Conservation (phyloP, 1,140 invertebrate genomes). For the Helicoverpa armigera region DNA sequence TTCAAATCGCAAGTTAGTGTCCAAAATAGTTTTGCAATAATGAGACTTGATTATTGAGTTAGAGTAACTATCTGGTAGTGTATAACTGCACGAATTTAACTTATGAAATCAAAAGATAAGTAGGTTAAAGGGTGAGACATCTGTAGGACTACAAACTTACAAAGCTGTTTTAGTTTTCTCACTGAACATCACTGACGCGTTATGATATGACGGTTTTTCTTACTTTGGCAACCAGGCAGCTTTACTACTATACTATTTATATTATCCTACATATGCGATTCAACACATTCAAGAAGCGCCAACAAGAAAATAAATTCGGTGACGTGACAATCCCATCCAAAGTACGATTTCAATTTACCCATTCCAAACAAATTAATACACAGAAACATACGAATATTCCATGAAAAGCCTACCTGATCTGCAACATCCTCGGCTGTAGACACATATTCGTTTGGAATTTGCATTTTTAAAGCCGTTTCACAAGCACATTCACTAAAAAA, state of each 20-base stretch:
- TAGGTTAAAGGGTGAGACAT: constrained; percentile 50
- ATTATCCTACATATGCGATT: constrained; percentile 52
- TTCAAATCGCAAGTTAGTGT: neutral
- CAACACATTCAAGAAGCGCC: constrained; percentile 59
- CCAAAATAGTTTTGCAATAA: neutral
- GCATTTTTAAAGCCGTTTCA: constrained; percentile 88
- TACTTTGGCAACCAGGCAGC: constrained; percentile 53
- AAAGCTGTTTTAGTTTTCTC: constrained; percentile 5
- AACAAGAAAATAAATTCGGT: constrained; percentile 80
- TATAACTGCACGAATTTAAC: constrained; percentile 15
- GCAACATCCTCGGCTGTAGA: constrained; percentile 97
- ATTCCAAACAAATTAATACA: constrained; percentile 57
- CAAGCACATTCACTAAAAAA: constrained; percentile 75
- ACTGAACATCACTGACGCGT: neutral
- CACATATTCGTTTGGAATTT: constrained; percentile 95
- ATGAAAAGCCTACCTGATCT: constrained; percentile 92
- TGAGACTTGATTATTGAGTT: neutral
- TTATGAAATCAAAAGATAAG: constrained; percentile 45
- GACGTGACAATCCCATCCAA: constrained; percentile 83
- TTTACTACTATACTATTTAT: constrained; percentile 51
- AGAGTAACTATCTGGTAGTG: neutral
- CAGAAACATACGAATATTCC: constrained; percentile 42
- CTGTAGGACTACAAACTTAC: constrained; percentile 13
- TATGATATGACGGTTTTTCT: neutral
- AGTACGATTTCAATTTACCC: constrained; percentile 67